phyloP scores from a whole-genome alignment of 2,113 vertebrate genomes.

The Sorex fumeus region DNA sequence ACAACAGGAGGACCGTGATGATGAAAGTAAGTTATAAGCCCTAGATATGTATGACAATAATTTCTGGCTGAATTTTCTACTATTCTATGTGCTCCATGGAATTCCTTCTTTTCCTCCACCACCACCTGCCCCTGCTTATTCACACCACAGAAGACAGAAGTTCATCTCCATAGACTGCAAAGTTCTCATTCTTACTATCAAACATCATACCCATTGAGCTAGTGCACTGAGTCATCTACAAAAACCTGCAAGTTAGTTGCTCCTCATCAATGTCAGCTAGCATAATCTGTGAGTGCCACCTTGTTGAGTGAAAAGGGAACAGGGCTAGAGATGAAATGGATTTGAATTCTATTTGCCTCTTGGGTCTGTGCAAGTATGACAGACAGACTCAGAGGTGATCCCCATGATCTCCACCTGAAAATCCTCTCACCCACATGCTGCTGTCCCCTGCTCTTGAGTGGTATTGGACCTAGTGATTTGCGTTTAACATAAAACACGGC shows the following conservation, averaged over 20 bases:
- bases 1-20: too few relatives aligned
- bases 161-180: background rate
- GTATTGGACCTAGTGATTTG: background rate
- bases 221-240: background rate
- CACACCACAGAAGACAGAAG: background rate
- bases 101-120: background rate
- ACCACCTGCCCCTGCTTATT: background rate
- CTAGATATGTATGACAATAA: background rate
- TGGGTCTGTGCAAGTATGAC: background rate
- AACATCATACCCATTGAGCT: background rate
- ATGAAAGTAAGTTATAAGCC: slow-evolving; percentile 14
- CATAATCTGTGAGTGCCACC: background rate
- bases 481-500: background rate
- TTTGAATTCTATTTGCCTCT: background rate
- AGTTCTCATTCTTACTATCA: background rate
- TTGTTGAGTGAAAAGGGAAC: background rate
- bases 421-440: background rate
- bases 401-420: background rate
- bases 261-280: background rate
- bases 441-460: background rate
- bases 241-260: background rate
- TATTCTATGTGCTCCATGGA: background rate
- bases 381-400: background rate
- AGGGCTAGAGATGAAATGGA: background rate
- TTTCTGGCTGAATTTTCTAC: background rate